These are phyloP conservation scores for Brachionus rotundiformis DNA, from an alignment of 1,140 invertebrate species.

Conservation along the genomic window DNA sequence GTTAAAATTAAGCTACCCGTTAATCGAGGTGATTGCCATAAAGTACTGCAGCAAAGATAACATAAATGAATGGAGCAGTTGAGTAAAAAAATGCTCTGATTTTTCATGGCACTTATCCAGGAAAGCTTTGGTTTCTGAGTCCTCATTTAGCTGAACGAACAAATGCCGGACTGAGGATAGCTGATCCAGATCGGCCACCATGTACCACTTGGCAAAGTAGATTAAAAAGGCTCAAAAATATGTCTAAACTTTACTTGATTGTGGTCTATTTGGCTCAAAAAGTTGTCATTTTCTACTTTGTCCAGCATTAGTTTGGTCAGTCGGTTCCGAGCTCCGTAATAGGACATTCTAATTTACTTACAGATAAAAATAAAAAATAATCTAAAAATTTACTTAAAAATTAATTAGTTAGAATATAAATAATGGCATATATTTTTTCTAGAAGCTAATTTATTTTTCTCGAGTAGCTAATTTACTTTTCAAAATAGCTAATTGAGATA, in stretches of 20 bases:
- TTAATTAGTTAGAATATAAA: no score
- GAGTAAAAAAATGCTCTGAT: conserved; percentile 74
- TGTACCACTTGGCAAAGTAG: conserved; percentile 37
- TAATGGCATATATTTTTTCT: no score
- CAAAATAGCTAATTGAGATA: no score
- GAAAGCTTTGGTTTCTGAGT: conserved; percentile 74
- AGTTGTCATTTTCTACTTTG: conserved; percentile 50
- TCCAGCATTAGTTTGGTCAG: conserved; percentile 6
- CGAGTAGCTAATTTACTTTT: no score
- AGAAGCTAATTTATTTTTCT: no score
- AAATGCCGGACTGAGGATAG: background rate
- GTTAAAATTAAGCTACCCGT: conserved; percentile 71
- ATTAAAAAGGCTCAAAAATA: no score
- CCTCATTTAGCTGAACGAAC: conserved; percentile 71
- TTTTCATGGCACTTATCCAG: conserved; percentile 73
- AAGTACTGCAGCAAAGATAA: conserved; percentile 73
- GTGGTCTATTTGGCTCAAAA: conserved; percentile 37
- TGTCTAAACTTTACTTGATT: background rate
- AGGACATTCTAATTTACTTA: background rate
- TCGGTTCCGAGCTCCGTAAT: background rate
- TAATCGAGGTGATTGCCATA: conserved; percentile 79
- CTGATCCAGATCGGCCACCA: background rate
- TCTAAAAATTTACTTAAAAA: background rate
- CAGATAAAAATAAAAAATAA: background rate
- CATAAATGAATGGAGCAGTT: conserved; percentile 74